Evolutionary conservation across 2,797 vertebrate genomes (phyloP).

Genomic region (Morelia viridis): DNA sequence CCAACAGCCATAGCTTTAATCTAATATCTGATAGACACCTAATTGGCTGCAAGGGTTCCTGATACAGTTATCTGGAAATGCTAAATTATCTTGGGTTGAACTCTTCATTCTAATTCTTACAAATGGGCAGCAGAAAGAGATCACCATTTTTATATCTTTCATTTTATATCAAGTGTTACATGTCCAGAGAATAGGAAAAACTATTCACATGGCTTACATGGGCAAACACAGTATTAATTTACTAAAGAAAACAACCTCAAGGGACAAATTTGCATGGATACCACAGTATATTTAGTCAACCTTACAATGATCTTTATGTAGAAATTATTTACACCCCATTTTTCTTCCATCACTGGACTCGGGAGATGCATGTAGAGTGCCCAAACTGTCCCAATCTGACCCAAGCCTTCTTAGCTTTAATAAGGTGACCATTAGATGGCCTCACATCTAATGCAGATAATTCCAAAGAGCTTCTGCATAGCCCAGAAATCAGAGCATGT

Average conservation of each 20-base stretch:
- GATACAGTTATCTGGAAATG: not conserved
- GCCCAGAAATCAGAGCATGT: not conserved
- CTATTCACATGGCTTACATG: not conserved
- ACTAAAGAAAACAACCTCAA: not conserved
- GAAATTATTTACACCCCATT: not conserved
- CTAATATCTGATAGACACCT: not conserved
- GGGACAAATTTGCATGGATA: not conserved
- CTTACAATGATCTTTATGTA: not conserved
- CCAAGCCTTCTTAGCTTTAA: not conserved
- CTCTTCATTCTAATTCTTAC: not conserved
- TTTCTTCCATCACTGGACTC: not conserved
- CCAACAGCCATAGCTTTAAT: not conserved
- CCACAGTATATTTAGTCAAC: not conserved
- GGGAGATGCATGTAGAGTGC: not conserved
- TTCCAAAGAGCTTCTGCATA: not conserved
- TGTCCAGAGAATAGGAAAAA: not conserved
- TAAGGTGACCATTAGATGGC: not conserved
- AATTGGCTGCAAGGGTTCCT: not conserved
- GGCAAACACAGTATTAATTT: not conserved
- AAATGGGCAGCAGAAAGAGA: not conserved
- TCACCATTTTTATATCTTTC: not conserved
- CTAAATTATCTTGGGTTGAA: not conserved
- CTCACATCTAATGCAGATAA: not conserved
- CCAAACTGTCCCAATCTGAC: not conserved
- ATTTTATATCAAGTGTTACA: not conserved